A percentile compares a stretch with the other conserved stretches of the same genome.
These are phyloP conservation scores for Zoanthus sansibaricus DNA, from an alignment of 92 coral and sea anemone genomes.

Conservation along the genomic window DNA sequence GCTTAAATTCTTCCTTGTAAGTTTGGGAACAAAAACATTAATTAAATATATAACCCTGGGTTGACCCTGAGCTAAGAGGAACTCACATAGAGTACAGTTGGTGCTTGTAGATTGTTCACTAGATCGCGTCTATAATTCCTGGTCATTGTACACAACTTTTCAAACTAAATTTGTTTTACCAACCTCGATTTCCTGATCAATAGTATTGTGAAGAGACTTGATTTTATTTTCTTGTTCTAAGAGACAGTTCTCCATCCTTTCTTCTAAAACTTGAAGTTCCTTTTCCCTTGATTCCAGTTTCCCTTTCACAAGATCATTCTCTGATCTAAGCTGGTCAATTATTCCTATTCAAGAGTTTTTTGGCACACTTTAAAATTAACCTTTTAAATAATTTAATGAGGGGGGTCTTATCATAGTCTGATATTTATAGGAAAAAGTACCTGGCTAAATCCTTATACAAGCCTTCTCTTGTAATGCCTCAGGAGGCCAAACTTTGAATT, in stretches of 20 bases:
- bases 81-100: too few species aligned
- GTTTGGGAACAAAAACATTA: too few species aligned
- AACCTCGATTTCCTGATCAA: slow-evolving; percentile 69
- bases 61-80: too few species aligned
- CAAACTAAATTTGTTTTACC: neutral
- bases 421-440: too few species aligned
- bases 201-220: slow-evolving; percentile 47
- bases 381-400: too few species aligned
- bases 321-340: slow-evolving; percentile 72
- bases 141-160: neutral
- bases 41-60: too few species aligned
- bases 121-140: neutral
- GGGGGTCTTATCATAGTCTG: too few species aligned
- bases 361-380: neutral
- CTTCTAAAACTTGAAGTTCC: slow-evolving; percentile 50
- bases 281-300: slow-evolving; percentile 59
- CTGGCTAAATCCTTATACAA: too few species aligned
- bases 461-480: too few species aligned
- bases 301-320: slow-evolving; percentile 55
- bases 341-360: slow-evolving; percentile 42
- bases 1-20: too few species aligned
- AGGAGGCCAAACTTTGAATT: too few species aligned
- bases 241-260: slow-evolving; percentile 23
- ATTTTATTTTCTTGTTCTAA: slow-evolving; percentile 61
- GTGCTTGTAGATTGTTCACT: neutral